Conservation (phyloP, 1,140 invertebrate species). For the Dinothrombium tinctorium region DNA sequence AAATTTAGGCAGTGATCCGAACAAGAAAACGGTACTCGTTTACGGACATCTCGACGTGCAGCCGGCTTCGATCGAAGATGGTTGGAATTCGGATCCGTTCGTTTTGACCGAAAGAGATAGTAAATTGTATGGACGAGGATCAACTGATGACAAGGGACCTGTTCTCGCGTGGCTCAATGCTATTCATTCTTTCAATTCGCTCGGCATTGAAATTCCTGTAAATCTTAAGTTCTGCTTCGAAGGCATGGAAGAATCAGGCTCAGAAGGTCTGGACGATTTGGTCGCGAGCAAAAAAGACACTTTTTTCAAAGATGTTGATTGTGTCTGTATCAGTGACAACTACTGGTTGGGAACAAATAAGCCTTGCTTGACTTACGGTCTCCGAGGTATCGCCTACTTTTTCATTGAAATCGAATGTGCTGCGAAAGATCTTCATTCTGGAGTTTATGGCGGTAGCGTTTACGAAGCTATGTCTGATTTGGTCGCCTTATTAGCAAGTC, state of each 20-base stretch:
- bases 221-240: constrained; percentile 93
- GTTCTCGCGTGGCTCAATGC: constrained; percentile 77
- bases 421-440: constrained; percentile 78
- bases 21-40: constrained; percentile 57
- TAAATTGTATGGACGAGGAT: constrained; percentile 73
- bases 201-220: constrained; percentile 45
- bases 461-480: constrained; percentile 71
- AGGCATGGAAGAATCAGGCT: constrained; percentile 95
- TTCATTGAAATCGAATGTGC: constrained; percentile 67
- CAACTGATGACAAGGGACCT: constrained; percentile 71
- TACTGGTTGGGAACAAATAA: constrained; percentile 93
- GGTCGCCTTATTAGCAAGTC: constrained; percentile 48
- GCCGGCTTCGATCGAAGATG: constrained; percentile 68
- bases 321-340: constrained; percentile 93
- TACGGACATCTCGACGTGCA: constrained; percentile 98
- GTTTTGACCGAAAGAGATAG: constrained; percentile 58
- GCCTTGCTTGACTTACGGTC: constrained; percentile 88
- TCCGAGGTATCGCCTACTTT: constrained; percentile 77
- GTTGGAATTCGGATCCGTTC: constrained; percentile 90
- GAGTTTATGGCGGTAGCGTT: constrained; percentile 63
- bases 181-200: constrained; percentile 58
- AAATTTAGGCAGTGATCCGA: constrained; percentile 49
- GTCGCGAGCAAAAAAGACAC: constrained; percentile 41
- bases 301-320: constrained; percentile 66
- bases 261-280: constrained; percentile 77